phyloP scores from a whole-genome alignment of 2,888 invertebrate genomes.

The Hyposoter didymator region DNA sequence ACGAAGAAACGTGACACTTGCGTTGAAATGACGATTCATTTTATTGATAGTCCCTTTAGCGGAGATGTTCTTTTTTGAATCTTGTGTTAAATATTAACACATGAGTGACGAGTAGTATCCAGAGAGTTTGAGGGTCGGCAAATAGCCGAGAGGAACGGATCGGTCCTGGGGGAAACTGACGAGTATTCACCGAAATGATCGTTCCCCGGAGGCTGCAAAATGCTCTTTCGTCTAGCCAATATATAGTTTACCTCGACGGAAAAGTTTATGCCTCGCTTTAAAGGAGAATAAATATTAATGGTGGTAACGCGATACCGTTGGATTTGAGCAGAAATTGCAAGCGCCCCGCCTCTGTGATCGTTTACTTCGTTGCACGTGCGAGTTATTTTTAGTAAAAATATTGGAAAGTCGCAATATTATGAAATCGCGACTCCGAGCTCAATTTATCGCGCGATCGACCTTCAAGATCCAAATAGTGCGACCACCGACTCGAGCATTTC shows the following conservation, averaged over 20 bases:
- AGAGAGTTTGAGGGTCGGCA: neutral
- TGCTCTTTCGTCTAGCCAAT: neutral
- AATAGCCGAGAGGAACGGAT: conserved; percentile 25
- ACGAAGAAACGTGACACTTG: neutral
- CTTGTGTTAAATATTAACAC: conserved; percentile 20
- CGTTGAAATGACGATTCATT: neutral
- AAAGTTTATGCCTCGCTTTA: neutral
- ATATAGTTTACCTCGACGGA: neutral
- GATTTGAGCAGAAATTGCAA: neutral
- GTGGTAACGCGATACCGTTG: neutral
- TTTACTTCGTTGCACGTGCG: neutral
- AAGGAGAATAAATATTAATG: conserved; percentile 1
- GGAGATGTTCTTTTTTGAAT: neutral
- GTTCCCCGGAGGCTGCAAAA: conserved; percentile 26
- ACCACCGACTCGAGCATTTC: neutral
- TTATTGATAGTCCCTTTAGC: neutral
- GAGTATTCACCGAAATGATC: conserved; percentile 2
- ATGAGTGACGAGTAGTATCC: conserved; percentile 15
- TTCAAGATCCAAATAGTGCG: too few relatives aligned
- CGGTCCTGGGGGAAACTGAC: conserved; percentile 18
- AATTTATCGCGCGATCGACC: too few relatives aligned
- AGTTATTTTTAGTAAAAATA: neutral
- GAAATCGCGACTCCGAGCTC: too few relatives aligned
- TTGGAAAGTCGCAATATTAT: neutral
- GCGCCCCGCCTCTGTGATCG: neutral